Evolutionary conservation across 2,888 invertebrate genomes (phyloP), one percentile per base, ranked within the genome.

Genomic region (Nemurella pictetii): DNA sequence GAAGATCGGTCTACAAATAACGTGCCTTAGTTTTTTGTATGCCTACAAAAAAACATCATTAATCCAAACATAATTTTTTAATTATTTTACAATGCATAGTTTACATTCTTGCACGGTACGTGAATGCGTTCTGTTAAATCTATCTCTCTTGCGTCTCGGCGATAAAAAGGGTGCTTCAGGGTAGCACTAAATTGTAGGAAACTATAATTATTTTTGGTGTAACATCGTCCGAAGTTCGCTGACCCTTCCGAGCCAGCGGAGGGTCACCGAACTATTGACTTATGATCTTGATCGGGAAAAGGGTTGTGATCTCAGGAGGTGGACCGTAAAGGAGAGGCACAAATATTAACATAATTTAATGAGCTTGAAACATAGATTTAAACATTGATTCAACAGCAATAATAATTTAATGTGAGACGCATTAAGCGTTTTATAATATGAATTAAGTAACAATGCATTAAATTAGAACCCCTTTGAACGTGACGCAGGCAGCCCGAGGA

Each of bases 11-110:
- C 28, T n/a, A 4, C 0, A 78, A 78, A 75, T 27, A 78, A 20
- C 4, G n/a, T 28, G 9, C 30, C 27, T 7, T 30, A 3, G 78
- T 15, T 29, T 78, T 78, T 78, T 78, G 29, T 29, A 9, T 78
- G 29, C 27, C 28, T n/a, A 78, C 28, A 78, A 30, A 78, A n/a
- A 27, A n/a, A 12, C 28, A 78, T 30, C 78, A 78, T 28, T 78
- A 78, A 78, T 78, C 26, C 28, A 2, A 30, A 78, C 78, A 78
- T 78, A 78, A 28, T 78, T 78, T 78, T 78, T 78, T 78, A 78
- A 78, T 78, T 82, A 82, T 82, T 82, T 82, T 82, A 28, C 28
- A 78, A 27, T 78, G 30, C 78, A 78, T 82, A 82, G 29, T 29
- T 36, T 5, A 55, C 26, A 82, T 82, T 82, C 82, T 55, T 55